phyloP scores from a whole-genome alignment of 2,888 invertebrate genomes.

The Luffia ferchaultella region DNA sequence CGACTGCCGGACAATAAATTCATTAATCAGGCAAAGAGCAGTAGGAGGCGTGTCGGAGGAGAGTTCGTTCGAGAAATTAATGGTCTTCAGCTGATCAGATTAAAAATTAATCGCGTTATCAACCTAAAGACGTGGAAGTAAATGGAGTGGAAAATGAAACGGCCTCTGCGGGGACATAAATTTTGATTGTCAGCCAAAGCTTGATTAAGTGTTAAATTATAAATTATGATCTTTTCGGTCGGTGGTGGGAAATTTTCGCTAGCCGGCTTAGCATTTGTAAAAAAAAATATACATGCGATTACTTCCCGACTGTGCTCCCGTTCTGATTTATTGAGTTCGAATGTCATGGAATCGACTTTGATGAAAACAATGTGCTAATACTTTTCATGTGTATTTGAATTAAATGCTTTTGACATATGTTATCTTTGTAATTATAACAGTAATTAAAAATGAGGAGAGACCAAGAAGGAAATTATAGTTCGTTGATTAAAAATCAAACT shows the following conservation, averaged over 20 bases:
- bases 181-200: constrained; percentile 46
- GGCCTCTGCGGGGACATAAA: constrained; percentile 37
- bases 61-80: constrained; percentile 23
- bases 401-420: too few relatives aligned
- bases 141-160: constrained; percentile 47
- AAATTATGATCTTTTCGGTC: constrained; percentile 34
- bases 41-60: constrained; percentile 5
- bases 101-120: constrained; percentile 47
- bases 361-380: too few relatives aligned
- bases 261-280: constrained; percentile 10
- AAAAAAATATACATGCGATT: constrained; percentile 16
- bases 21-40: constrained; percentile 22
- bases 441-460: too few relatives aligned
- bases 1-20: constrained; percentile 21
- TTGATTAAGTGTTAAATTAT: constrained; percentile 61
- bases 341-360: too few relatives aligned
- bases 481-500: too few relatives aligned
- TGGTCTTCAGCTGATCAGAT: constrained; percentile 31
- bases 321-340: too few relatives aligned
- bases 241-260: not conserved
- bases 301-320: too few relatives aligned
- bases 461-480: too few relatives aligned
- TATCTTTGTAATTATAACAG: too few relatives aligned
- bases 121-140: constrained; percentile 34
- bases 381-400: too few relatives aligned